Evolutionary conservation across 2,113 vertebrate genomes (phyloP), one percentile per base, ranked within the genome.

Genomic region (Dipodomys spectabilis): DNA sequence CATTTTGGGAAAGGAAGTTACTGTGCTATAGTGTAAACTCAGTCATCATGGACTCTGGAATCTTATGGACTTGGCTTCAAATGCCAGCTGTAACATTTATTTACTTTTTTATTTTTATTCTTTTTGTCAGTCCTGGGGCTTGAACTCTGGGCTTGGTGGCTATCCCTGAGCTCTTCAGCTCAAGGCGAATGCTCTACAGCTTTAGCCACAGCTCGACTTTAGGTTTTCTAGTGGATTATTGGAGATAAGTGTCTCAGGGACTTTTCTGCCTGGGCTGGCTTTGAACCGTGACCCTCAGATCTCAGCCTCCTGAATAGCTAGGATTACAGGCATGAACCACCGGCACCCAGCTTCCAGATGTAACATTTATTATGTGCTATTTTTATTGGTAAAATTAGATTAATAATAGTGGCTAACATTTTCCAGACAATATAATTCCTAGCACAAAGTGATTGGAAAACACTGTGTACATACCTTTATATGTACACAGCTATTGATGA

Each of bases 311-410:
- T 39, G 39, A 39, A 5, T 39, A 39, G 39, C 3, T 39, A 39
- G 39, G 39, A 39, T 39, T 39, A 39, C 5, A 39, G 39, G 39
- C 39, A 39, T 39, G 39, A 39, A 39, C 5, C 39, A 39, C 39
- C 5, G 39, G 39, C 39, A 39, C 39, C 39, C 5, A 39, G 39
- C 39, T 39, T 39, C 5, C 32, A 44, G 27, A 3, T 82, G 68
- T 88, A 39, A 69, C 0, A 0, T 82, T 91, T 79, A 89, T 84
- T 90, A 69, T 3, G 0, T 19, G 10, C 30, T 0, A 44, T 65
- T 79, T 85, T 30, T 85, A 82, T 92, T 93, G 39, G 3, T 32
- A 82, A 90, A 81, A 92, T 73, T 45, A 74, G 13, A 87, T 81
- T 71, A 77, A 45, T 53, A 86, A 39, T 39, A 39, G 39, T 39